A percentile compares a stretch with the other conserved stretches of the same genome.
Evolutionary conservation across 2,888 invertebrate genomes (phyloP).

Genomic region (Frankliniella fusca): DNA sequence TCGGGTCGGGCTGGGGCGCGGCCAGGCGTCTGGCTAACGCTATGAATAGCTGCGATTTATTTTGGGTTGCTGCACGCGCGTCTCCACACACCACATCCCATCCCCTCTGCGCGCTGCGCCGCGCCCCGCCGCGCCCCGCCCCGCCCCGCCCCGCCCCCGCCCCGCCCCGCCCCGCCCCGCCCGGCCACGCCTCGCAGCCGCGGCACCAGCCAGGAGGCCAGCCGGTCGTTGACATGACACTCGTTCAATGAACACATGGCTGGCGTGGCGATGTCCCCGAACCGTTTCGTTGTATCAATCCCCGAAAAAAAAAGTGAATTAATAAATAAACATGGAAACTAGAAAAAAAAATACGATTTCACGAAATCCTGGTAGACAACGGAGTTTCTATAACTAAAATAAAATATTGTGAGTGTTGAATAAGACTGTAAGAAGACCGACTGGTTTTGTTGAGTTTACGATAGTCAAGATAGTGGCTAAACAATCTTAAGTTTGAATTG

Average conservation of each 20-base stretch:
- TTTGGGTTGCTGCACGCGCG: slow-evolving; percentile 18
- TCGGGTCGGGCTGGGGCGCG: neutral
- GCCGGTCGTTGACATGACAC: neutral
- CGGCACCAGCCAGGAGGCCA: neutral
- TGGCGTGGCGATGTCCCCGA: too few species aligned
- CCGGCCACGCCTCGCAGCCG: neutral
- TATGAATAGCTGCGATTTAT: slow-evolving; percentile 12
- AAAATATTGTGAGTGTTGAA: too few species aligned
- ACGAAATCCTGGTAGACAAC: too few species aligned
- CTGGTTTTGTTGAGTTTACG: too few species aligned
- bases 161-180: neutral
- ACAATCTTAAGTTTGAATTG: too few species aligned
- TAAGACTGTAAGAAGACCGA: too few species aligned
- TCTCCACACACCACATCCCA: slow-evolving; percentile 10
- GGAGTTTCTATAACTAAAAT: too few species aligned
- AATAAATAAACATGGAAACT: too few species aligned
- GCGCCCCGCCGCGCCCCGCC: neutral
- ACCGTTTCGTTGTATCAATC: too few species aligned
- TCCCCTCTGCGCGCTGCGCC: neutral
- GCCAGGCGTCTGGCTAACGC: slow-evolving; percentile 7
- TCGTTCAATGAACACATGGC: neutral
- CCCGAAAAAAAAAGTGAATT: too few species aligned
- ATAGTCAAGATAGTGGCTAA: too few species aligned
- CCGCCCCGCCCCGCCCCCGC: neutral
- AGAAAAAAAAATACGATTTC: too few species aligned